Evolutionary conservation across 2,888 invertebrate species (phyloP), one percentile per base, ranked within the genome.

Genomic region (Heliconius hortense): DNA sequence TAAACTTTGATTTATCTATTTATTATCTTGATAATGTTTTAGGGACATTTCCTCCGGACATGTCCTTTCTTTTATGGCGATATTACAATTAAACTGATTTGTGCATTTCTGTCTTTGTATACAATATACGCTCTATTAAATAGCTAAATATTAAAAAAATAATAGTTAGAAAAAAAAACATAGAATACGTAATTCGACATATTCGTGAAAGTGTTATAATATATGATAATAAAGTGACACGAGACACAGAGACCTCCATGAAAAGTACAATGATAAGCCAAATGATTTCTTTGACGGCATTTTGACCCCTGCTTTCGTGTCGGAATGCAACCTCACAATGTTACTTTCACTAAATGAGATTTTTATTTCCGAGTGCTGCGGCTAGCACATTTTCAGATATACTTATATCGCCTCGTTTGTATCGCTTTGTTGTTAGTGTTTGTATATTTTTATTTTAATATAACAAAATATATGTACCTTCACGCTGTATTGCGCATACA

Each of bases 261-360:
- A 77, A 74, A 79, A 56, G 67, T 60, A 70, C 75, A 76, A 73
- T 72, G 63, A 75, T 62, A 79, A 64, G 72, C 68, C 56, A 72
- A 76, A 72, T 73, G 63, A 74, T 68, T 75, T 77, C 73, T 70
- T 76, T 76, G 75, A 56, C 76, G 64, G 72, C 74, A 66, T 76
- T 78, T 79, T 80, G 80, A 79, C 81, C 81, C 76, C 78, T 72
- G 77, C 78, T 80, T 79, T 79, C 81, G 80, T 81, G 82, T 77
- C 79, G 80, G 81, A 81, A 83, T 82, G 80, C 76, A 74, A 79
- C 80, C 80, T 80, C 79, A 78, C 76, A 80, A 75, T 69, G 56
- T 67, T 80, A 82, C 82, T 83, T 82, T 83, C 83, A 81, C 82
- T 80, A 73, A 69, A 73, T 73, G 70, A 64, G 18, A 73, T 72